These are phyloP conservation scores for Catalaphyllia jardinei DNA, from an alignment of 64 coral and sea anemone species.

Conservation along the genomic window DNA sequence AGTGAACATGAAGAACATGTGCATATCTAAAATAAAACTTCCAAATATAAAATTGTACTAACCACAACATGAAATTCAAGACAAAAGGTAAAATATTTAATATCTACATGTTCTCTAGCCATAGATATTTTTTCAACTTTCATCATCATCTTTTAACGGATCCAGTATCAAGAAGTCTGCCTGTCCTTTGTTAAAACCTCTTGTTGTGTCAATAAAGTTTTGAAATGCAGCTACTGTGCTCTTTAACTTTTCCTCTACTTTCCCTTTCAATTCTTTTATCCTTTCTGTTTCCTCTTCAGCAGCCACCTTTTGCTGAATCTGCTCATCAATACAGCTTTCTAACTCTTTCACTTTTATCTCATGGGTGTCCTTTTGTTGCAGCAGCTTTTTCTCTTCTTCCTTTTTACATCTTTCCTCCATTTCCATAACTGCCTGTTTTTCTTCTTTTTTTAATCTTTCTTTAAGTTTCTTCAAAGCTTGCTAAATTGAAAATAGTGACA, in stretches of 20 bases:
- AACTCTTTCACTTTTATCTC: slow-evolving; percentile 72
- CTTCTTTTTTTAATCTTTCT: slow-evolving; percentile 73
- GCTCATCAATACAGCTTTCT: slow-evolving; percentile 42
- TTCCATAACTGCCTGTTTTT: slow-evolving; percentile 49
- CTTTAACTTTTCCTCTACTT: slow-evolving; percentile 72
- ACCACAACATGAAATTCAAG: too few relatives aligned
- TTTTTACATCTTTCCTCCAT: slow-evolving; percentile 76
- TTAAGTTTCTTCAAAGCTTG: slow-evolving; percentile 71
- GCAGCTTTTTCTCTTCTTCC: slow-evolving; percentile 47
- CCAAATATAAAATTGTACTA: too few relatives aligned
- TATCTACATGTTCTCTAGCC: not conserved
- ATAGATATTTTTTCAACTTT: not conserved
- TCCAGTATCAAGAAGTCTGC: slow-evolving; percentile 69
- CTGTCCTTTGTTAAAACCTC: slow-evolving; percentile 84
- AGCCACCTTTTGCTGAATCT: slow-evolving; percentile 40
- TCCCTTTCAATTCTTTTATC: slow-evolving; percentile 47
- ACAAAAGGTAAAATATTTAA: not conserved
- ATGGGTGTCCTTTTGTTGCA: slow-evolving; percentile 35
- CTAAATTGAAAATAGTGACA: slow-evolving; percentile 10
- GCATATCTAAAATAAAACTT: too few relatives aligned
- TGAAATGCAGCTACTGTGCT: slow-evolving; percentile 75
- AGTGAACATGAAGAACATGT: too few relatives aligned
- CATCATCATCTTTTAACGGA: slow-evolving; percentile 32
- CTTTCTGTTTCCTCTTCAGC: slow-evolving; percentile 43
- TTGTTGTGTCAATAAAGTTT: slow-evolving; percentile 89